phyloP scores from a whole-genome alignment of 2,888 invertebrate species.

The Anodontia alba region DNA sequence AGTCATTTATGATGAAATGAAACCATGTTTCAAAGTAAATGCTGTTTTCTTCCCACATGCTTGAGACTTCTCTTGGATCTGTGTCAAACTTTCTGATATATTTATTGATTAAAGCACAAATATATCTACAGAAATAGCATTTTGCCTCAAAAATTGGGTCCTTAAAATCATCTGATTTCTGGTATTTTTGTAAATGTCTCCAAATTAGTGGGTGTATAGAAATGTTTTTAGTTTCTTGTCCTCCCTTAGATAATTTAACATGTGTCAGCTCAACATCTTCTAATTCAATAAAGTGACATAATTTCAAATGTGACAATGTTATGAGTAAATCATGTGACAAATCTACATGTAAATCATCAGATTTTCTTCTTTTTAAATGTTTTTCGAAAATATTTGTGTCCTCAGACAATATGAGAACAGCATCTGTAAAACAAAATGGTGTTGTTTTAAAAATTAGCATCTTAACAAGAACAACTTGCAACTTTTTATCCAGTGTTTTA shows the following conservation, averaged over 20 bases:
- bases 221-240: not conserved
- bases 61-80: not conserved
- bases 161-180: not conserved
- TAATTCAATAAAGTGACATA: not conserved
- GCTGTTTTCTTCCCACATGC: not conserved
- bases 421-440: not conserved
- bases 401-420: not conserved
- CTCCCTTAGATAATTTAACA: not conserved
- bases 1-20: not conserved
- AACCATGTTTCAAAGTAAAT: conserved; percentile 7
- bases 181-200: not conserved
- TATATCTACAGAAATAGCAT: not conserved
- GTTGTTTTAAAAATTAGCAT: not conserved
- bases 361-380: not conserved
- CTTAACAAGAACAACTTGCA: not conserved
- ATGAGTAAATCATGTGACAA: not conserved
- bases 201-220: not conserved
- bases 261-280: not conserved
- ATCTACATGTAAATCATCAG: not conserved
- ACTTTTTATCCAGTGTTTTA: not conserved
- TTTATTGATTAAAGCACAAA: not conserved
- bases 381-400: not conserved
- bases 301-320: not conserved
- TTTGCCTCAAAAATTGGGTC: not conserved
- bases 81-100: not conserved